These are phyloP conservation scores for Parthenolecanium corni DNA, from an alignment of 2,888 invertebrate species.

Conservation along the genomic window DNA sequence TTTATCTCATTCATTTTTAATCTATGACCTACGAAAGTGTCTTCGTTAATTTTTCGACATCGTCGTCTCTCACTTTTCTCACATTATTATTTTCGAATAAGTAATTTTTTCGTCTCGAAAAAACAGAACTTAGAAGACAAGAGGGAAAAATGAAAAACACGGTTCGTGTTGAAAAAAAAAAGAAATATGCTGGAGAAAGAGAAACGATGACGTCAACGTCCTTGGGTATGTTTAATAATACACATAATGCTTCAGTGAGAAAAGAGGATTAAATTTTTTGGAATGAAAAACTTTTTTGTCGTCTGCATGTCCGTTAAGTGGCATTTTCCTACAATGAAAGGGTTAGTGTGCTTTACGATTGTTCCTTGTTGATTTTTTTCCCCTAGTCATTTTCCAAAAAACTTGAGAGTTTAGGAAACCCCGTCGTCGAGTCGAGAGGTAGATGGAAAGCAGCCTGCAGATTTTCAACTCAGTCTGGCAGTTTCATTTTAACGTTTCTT, in stretches of 20 bases:
- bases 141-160: neutral
- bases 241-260: neutral
- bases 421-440: neutral
- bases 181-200: neutral
- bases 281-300: too few species aligned
- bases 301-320: too few species aligned
- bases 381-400: neutral
- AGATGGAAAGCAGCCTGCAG: neutral
- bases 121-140: neutral
- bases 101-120: neutral
- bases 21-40: neutral
- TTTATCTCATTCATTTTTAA: too few species aligned
- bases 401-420: neutral
- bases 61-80: neutral
- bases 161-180: neutral
- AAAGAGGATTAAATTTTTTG: too few species aligned
- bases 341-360: too few species aligned
- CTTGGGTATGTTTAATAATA: neutral
- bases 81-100: neutral
- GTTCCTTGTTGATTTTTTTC: neutral
- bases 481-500: neutral
- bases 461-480: neutral
- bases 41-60: conserved; percentile 5
- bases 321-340: too few species aligned
- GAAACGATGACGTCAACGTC: neutral